phyloP scores from a whole-genome alignment of 2,797 vertebrate species.

The Gadopsis marmoratus region DNA sequence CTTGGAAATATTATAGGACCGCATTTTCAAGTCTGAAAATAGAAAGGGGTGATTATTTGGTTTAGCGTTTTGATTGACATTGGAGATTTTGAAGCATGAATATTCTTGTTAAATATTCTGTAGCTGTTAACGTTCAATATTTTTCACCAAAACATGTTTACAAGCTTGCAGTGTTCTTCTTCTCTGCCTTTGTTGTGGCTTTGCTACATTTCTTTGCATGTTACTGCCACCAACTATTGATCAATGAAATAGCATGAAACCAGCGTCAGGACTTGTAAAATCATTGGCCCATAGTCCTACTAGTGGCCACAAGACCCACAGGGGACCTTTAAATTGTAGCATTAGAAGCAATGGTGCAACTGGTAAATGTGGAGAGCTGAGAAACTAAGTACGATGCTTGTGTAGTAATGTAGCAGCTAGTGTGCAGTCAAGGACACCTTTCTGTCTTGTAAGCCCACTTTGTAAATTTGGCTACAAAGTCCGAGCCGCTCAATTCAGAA shows the following conservation, averaged over 20 bases:
- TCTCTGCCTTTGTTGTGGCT: background rate
- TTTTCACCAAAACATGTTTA: background rate
- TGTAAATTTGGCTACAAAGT: background rate
- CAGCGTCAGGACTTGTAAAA: background rate
- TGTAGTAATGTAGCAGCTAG: background rate
- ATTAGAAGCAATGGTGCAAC: background rate
- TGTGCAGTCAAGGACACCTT: background rate
- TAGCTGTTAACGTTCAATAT: background rate
- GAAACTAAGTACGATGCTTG: background rate
- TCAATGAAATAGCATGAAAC: no score
- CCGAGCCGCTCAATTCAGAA: background rate
- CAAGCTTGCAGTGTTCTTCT: background rate
- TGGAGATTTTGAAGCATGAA: background rate
- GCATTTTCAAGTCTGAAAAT: background rate
- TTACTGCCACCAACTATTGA: background rate
- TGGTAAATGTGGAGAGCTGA: background rate
- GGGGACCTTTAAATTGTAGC: no score
- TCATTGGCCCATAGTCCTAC: no score
- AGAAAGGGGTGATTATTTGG: background rate
- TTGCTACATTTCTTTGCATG: background rate
- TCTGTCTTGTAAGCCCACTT: background rate
- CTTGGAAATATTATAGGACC: constrained; percentile 27
- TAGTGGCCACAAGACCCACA: no score
- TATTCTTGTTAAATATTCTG: background rate
- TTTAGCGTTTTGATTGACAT: background rate